Evolutionary conservation across 2,113 vertebrate species (phyloP).

Genomic region (Scomber colias): DNA sequence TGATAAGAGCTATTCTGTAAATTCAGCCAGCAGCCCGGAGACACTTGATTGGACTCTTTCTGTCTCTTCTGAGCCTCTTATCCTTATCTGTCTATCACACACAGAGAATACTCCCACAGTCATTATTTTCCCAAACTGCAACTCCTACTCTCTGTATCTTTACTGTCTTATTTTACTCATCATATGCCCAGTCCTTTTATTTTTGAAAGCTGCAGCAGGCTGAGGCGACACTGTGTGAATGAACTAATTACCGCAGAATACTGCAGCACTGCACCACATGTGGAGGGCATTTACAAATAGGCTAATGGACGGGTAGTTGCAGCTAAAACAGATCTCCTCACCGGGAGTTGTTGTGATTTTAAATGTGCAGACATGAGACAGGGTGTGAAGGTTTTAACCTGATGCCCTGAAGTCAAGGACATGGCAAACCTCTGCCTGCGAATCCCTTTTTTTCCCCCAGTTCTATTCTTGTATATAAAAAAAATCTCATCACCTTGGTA

Average conservation of each 20-base stretch:
- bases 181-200: background rate
- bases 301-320: slow-evolving; percentile 30
- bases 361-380: background rate
- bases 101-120: slow-evolving; percentile 8
- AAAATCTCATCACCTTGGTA: slow-evolving; percentile 67
- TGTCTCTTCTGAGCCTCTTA: slow-evolving; percentile 26
- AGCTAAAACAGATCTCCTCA: slow-evolving; percentile 16
- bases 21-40: slow-evolving; percentile 55
- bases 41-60: slow-evolving; percentile 56
- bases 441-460: background rate
- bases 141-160: slow-evolving; percentile 3
- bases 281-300: slow-evolving; percentile 28
- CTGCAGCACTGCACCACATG: slow-evolving; percentile 69
- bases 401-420: slow-evolving; percentile 53
- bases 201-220: slow-evolving; percentile 26
- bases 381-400: slow-evolving; percentile 10
- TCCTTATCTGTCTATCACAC: slow-evolving; percentile 49
- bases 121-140: slow-evolving; percentile 2
- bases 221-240: slow-evolving; percentile 6
- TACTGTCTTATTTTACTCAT: background rate
- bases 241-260: slow-evolving; percentile 53
- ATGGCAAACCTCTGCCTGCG: background rate
- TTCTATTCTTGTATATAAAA: background rate
- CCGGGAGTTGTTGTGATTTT: background rate
- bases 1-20: slow-evolving; percentile 68